phyloP scores from a whole-genome alignment of 1,140 invertebrate genomes.

The Capitella teleta region DNA sequence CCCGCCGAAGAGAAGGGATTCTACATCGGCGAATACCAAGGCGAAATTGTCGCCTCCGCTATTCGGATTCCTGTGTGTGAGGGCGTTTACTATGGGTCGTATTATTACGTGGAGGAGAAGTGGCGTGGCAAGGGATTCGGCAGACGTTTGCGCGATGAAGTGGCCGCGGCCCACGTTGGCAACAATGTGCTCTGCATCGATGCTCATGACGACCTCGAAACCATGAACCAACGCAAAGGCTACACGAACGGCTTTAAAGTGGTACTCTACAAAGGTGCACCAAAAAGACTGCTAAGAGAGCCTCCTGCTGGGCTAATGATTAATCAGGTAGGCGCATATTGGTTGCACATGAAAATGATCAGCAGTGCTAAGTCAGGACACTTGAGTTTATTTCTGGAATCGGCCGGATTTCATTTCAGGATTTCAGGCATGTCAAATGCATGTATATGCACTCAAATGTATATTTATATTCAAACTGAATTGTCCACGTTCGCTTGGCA shows the following conservation, averaged over 20 bases:
- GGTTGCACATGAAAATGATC: too few species aligned
- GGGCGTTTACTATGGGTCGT: slow-evolving; percentile 3
- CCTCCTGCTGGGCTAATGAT: too few species aligned
- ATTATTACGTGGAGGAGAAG: slow-evolving; percentile 5
- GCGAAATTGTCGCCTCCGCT: slow-evolving; percentile 1
- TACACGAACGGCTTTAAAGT: slow-evolving; percentile 1
- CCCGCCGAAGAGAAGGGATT: background rate
- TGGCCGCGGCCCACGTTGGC: background rate
- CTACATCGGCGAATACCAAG: slow-evolving; percentile 5
- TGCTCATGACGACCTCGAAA: slow-evolving; percentile 2
- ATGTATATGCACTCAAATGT: too few species aligned
- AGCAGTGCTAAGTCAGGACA: too few species aligned
- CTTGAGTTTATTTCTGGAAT: too few species aligned
- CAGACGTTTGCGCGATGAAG: slow-evolving; percentile 3
- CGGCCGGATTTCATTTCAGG: too few species aligned
- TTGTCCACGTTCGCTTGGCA: too few species aligned
- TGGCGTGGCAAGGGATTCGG: slow-evolving; percentile 2
- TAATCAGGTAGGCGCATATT: too few species aligned
- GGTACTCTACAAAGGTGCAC: background rate
- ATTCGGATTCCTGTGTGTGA: slow-evolving; percentile 4
- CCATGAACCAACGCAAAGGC: background rate
- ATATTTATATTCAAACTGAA: too few species aligned
- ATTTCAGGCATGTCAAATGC: too few species aligned
- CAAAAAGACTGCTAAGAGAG: too few species aligned
- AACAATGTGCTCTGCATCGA: slow-evolving; percentile 5